Conservation (phyloP, 2,888 invertebrate genomes). For the Mesorhabditis spiculigera region DNA sequence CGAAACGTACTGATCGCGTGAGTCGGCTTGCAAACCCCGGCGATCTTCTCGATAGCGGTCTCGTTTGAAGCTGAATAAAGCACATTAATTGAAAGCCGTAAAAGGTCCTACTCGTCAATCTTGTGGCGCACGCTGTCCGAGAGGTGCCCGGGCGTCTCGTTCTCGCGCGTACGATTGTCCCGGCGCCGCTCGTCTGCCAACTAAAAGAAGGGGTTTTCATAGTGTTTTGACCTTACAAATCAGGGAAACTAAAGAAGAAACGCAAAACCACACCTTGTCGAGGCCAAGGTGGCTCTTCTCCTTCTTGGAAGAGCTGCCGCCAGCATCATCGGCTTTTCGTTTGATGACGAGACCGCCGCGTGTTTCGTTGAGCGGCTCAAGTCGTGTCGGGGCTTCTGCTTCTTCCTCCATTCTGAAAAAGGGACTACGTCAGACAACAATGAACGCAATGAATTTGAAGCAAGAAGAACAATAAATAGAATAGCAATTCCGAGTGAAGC, state of each 20-base stretch:
- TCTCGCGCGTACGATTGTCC: conserved; percentile 29
- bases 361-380: conserved; percentile 30
- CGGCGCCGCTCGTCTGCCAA: conserved; percentile 60
- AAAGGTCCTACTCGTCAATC: conserved; percentile 34
- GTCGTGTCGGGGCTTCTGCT: conserved; percentile 35
- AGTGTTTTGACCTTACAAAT: not conserved
- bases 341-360: conserved; percentile 31
- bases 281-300: conserved; percentile 4
- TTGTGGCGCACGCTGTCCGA: conserved; percentile 40
- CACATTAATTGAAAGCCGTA: not conserved
- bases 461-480: too few species aligned
- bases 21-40: conserved; percentile 17
- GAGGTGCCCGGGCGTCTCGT: conserved; percentile 39
- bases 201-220: conserved; percentile 9
- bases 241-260: not conserved
- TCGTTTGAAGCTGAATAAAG: conserved; percentile 13
- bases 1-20: conserved; percentile 9
- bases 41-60: conserved; percentile 15
- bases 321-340: not conserved
- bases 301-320: not conserved
- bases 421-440: too few species aligned
- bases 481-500: too few species aligned
- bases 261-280: not conserved
- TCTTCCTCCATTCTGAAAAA: too few species aligned
- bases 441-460: too few species aligned